These are phyloP conservation scores for Tenthredo amoena DNA, from an alignment of 2,888 invertebrate genomes.

Conservation along the genomic window DNA sequence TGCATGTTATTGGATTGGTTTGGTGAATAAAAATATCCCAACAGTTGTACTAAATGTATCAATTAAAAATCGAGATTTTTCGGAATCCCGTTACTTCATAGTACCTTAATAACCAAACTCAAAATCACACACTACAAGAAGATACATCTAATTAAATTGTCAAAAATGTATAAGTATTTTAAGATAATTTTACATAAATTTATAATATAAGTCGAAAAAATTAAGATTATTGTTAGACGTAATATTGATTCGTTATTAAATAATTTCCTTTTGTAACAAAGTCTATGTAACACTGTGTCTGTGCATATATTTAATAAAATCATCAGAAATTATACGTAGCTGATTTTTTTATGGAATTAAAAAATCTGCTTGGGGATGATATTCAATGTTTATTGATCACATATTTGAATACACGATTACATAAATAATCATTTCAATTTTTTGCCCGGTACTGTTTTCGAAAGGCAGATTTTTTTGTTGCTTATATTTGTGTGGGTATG, in stretches of 20 bases:
- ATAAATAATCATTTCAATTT: neutral
- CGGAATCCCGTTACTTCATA: neutral
- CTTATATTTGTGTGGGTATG: neutral
- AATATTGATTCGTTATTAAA: neutral
- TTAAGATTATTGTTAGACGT: neutral
- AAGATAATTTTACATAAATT: constrained; percentile 21
- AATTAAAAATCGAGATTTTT: neutral
- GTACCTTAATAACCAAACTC: neutral
- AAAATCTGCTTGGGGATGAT: neutral
- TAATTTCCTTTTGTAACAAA: constrained; percentile 29
- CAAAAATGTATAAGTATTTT: constrained; percentile 9
- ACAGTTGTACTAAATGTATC: neutral
- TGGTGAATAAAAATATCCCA: neutral
- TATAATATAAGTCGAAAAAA: neutral
- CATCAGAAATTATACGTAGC: neutral
- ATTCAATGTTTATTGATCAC: constrained; percentile 26
- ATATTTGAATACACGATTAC: neutral
- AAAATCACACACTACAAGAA: neutral
- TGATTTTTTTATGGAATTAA: neutral
- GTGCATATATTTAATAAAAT: constrained; percentile 23
- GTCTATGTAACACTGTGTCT: neutral
- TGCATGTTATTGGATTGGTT: neutral
- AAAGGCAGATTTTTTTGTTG: neutral
- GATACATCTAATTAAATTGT: neutral
- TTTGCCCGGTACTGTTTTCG: neutral